Base-by-base conservation (phyloP, 1,140 invertebrate species). In the Drosophila jambulina region DNA sequence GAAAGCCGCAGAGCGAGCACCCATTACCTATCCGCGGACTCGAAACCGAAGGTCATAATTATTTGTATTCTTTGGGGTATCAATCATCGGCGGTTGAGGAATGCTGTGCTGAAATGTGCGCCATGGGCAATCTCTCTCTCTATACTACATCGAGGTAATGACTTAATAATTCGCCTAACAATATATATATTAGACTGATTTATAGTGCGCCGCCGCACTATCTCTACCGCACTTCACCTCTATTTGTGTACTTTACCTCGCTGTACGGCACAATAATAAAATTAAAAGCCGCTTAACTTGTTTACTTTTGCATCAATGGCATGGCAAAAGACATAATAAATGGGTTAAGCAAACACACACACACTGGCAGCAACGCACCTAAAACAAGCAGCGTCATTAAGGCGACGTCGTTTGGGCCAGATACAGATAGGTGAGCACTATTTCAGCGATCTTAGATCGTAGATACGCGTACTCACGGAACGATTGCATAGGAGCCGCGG, bases 271-370 rank as follows among this genome's bases (percentile, higher is more conserved):
- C 68, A 72, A 72, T 72, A 72, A 72, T 72, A 72, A 51, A 72
- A 72, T 78, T 78, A 78, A 78, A 78, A 78, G 75, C 75, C 75
- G 75, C 75, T 78, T 78, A 78, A 78, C 75, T 78, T 78, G 75
- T 78, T 78, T 78, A 57, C 75, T 78, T 78, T 78, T 78, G 63
- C 64, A 78, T 78, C 75, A 78, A 78, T 78, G 75, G 75, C 75
- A 78, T 69, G 74, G 63, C 75, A 77, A 58, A 75, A 76, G 71
- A 76, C 61, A 76, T 58, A 75, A 68, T 78, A 78, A 78, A 78
- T 78, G 75, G 75, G 75, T 78, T 78, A 78, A 78, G 65, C 43
- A 78, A 54, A 78, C 74, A n/a, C 57, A 43, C 48, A 29, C n/a
- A 34, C 13, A 34, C 17, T 42, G n/a, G 3, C 27, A 36, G n/a